Evolutionary conservation across 2,888 invertebrate genomes (phyloP).

Genomic region (Campaea margaritaria): DNA sequence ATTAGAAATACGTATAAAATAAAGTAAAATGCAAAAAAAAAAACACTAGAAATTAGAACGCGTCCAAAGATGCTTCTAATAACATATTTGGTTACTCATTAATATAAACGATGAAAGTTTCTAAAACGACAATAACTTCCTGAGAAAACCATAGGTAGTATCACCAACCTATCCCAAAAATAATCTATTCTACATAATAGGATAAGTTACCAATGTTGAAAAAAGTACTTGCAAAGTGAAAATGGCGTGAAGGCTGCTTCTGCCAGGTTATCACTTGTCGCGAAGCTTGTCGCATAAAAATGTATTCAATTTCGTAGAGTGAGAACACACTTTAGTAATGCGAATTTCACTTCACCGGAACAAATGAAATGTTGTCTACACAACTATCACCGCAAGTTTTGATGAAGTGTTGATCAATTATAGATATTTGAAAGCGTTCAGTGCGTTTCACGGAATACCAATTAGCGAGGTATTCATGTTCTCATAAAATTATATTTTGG

Average conservation of each 20-base stretch:
- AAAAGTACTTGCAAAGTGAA: background rate
- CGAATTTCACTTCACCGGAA: constrained; percentile 26
- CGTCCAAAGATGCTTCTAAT: no score
- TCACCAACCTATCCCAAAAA: no score
- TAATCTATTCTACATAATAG: no score
- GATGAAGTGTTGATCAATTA: constrained; percentile 27
- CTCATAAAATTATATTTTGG: constrained; percentile 9
- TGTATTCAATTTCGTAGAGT: background rate
- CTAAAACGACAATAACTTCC: no score
- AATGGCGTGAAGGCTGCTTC: background rate
- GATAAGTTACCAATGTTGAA: no score
- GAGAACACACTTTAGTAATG: constrained; percentile 2
- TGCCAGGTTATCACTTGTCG: background rate
- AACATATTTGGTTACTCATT: no score
- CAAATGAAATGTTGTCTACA: constrained; percentile 28
- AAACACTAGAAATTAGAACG: no score
- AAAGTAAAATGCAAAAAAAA: no score
- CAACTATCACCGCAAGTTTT: constrained; percentile 27
- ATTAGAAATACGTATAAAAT: no score
- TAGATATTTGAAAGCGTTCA: constrained; percentile 27
- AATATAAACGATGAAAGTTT: no score
- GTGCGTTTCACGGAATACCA: constrained; percentile 23
- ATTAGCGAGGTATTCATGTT: constrained; percentile 15
- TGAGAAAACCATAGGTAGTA: no score
- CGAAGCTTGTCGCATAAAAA: background rate